A percentile compares a stretch with the other conserved stretches of the same genome.
These are phyloP conservation scores for Ormyrus labotus DNA, from an alignment of 2,888 invertebrate species.

Conservation along the genomic window DNA sequence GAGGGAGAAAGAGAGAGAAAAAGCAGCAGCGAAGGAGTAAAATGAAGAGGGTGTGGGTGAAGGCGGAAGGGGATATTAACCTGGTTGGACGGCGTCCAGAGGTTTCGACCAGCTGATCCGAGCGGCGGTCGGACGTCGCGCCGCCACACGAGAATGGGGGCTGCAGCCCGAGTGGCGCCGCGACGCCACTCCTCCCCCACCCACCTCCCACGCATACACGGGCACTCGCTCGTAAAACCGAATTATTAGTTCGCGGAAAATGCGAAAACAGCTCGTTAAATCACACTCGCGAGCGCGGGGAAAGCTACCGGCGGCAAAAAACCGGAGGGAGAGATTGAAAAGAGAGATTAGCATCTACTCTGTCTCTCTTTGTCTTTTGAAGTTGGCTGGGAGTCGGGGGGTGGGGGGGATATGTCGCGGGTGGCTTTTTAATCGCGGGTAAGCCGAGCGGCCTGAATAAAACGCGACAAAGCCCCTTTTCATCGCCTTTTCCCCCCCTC, in stretches of 20 bases:
- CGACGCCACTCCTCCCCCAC: constrained; percentile 60
- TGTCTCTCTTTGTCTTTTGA: constrained; percentile 16
- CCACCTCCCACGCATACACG: constrained; percentile 57
- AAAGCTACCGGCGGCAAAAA: constrained; percentile 15
- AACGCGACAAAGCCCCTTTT: constrained; percentile 10
- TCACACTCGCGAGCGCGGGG: constrained; percentile 56
- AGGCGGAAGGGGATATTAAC: constrained; percentile 67
- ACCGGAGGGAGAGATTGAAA: not conserved
- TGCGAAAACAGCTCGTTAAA: constrained; percentile 71
- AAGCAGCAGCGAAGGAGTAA: constrained; percentile 52
- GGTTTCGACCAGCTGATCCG: constrained; percentile 72
- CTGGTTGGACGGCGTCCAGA: constrained; percentile 74
- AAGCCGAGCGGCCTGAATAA: constrained; percentile 18
- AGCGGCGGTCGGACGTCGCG: constrained; percentile 59
- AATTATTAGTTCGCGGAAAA: constrained; percentile 70
- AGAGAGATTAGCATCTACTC: constrained; percentile 35
- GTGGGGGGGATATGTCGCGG: constrained; percentile 1
- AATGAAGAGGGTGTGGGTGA: constrained; percentile 58
- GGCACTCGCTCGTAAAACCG: constrained; percentile 70
- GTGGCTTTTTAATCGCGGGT: constrained; percentile 42
- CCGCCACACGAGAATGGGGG: constrained; percentile 58
- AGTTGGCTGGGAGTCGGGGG: too few relatives aligned
- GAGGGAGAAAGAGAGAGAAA: constrained; percentile 41
- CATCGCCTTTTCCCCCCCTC: not conserved
- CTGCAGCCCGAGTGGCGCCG: constrained; percentile 71